A percentile compares a stretch with the other conserved stretches of the same genome.
These are phyloP conservation scores for Gracilinanus agilis DNA, from an alignment of 2,113 vertebrate species.

Conservation along the genomic window DNA sequence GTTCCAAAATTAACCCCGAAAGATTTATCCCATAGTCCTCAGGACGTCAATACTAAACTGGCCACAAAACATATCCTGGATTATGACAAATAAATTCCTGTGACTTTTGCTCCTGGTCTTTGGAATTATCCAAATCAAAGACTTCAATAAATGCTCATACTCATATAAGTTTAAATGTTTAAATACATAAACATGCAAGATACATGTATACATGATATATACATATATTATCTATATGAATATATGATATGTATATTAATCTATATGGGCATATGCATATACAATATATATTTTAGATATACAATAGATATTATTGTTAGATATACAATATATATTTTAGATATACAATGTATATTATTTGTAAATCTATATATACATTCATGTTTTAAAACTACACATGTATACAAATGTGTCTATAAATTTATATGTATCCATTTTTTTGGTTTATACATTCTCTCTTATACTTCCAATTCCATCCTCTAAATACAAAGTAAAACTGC, in stretches of 20 bases:
- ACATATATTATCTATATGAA: neutral
- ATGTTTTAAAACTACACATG: too few relatives aligned
- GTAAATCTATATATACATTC: too few relatives aligned
- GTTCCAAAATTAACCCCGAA: too few relatives aligned
- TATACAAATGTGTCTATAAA: too few relatives aligned
- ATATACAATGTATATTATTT: too few relatives aligned
- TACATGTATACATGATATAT: too few relatives aligned
- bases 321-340: neutral
- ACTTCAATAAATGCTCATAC: neutral
- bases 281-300: neutral
- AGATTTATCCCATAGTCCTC: too few relatives aligned
- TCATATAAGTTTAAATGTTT: neutral
- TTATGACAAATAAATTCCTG: neutral
- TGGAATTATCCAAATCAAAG: neutral
- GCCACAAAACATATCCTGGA: neutral
- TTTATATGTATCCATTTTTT: neutral
- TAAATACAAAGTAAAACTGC: neutral
- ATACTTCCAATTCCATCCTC: neutral
- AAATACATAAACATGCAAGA: too few relatives aligned
- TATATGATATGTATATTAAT: neutral
- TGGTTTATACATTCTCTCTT: neutral
- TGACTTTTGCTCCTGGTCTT: neutral
- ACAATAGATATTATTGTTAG: too few relatives aligned
- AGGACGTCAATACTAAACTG: too few relatives aligned
- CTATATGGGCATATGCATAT: neutral